Percentiles rank a stretch among this genome's conserved stretches.
Evolutionary conservation across 2,888 invertebrate genomes (phyloP).

Genomic region (Hemistola chrysoprasaria): DNA sequence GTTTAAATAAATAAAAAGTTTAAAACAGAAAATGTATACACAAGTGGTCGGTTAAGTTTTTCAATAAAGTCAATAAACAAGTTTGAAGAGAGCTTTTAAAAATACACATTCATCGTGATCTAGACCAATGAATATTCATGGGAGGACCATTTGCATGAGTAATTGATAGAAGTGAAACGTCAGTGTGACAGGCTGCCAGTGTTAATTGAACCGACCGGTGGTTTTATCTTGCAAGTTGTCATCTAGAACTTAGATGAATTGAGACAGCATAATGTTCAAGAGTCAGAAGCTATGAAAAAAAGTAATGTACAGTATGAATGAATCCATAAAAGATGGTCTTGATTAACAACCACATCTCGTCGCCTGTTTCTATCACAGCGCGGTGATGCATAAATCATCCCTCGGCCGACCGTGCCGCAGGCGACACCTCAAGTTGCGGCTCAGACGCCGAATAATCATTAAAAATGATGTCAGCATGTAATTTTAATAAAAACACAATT

Average conservation of each 20-base stretch:
- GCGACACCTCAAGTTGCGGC: no score
- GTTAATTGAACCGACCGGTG: slow-evolving; percentile 58
- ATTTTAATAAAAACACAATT: no score
- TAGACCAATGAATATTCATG: slow-evolving; percentile 63
- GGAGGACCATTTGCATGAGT: slow-evolving; percentile 63
- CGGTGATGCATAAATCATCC: no score
- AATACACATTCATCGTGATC: slow-evolving; percentile 36
- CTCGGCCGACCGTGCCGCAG: no score
- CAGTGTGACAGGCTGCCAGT: slow-evolving; percentile 57
- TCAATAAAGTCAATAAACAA: slow-evolving; percentile 7
- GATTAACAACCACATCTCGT: no score
- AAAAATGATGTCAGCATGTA: no score
- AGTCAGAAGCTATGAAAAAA: no score
- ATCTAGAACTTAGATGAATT: not conserved
- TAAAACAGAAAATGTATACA: slow-evolving; percentile 1
- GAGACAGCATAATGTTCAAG: not conserved
- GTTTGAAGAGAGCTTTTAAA: slow-evolving; percentile 27
- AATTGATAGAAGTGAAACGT: slow-evolving; percentile 67
- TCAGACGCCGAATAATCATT: no score
- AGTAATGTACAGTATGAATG: no score
- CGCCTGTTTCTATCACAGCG: no score
- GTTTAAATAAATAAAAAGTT: slow-evolving; percentile 1
- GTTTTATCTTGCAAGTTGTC: slow-evolving; percentile 38
- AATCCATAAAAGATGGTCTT: no score
- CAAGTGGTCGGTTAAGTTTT: slow-evolving; percentile 1